phyloP scores from a whole-genome alignment of 2,888 invertebrate species.

The Marronus borbonicus region DNA sequence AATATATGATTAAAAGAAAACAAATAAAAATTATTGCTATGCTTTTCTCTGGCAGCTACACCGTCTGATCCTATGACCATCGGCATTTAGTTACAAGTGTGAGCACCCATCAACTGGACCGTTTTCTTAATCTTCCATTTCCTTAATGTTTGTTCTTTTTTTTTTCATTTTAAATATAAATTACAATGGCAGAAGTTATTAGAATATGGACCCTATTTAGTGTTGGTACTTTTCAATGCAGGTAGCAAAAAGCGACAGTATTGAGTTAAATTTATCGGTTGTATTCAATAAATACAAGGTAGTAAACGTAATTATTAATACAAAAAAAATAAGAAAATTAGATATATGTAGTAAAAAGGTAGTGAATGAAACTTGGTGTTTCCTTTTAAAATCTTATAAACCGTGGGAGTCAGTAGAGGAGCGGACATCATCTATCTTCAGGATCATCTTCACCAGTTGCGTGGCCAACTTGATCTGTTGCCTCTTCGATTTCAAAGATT shows the following conservation, averaged over 20 bases:
- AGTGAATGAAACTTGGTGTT: background rate
- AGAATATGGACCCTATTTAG: no score
- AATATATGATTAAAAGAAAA: no score
- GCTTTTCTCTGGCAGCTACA: no score
- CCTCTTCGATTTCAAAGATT: constrained; percentile 96
- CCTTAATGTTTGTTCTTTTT: no score
- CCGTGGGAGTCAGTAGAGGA: constrained; percentile 66
- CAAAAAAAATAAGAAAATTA: background rate
- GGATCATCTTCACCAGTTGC: constrained; percentile 98
- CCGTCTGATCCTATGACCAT: no score
- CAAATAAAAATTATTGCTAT: no score
- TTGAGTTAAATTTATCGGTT: background rate
- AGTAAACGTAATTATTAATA: background rate
- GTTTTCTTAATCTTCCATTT: no score
- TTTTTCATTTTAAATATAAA: no score
- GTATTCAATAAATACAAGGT: constrained; percentile 2
- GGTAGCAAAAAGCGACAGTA: background rate
- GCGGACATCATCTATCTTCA: constrained; percentile 98
- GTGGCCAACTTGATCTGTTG: constrained; percentile 98
- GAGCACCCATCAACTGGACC: no score
- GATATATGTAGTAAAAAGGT: background rate
- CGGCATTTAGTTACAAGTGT: no score
- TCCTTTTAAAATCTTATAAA: background rate
- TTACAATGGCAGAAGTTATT: no score
- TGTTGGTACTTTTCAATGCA: no score